These are phyloP conservation scores for Diglossa brunneiventris DNA, from an alignment of 2,113 vertebrate species.

Conservation along the genomic window DNA sequence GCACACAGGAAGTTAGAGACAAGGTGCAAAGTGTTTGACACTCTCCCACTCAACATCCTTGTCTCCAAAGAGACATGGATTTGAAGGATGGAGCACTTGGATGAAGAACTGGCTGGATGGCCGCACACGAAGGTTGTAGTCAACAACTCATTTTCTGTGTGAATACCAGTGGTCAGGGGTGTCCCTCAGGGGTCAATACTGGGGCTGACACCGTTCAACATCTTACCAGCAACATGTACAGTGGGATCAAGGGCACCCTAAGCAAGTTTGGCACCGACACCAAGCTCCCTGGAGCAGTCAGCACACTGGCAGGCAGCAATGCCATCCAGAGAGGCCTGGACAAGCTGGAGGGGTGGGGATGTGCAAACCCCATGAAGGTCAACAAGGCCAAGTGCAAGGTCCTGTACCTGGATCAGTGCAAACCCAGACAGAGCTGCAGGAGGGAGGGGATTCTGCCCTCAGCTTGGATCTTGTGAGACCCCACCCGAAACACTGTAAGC, in stretches of 20 bases:
- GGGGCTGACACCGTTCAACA: not conserved
- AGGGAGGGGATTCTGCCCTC: not conserved
- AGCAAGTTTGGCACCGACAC: not conserved
- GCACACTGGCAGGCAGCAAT: fast-evolving
- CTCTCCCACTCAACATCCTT: too few relatives aligned
- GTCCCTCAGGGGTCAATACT: too few relatives aligned
- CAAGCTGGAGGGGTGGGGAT: not conserved
- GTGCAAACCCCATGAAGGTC: too few relatives aligned
- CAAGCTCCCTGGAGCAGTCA: not conserved
- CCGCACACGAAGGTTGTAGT: not conserved
- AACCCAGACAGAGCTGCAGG: not conserved
- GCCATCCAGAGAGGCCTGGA: not conserved
- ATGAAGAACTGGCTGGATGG: not conserved
- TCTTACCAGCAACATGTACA: fast-evolving
- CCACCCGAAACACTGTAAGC: not conserved
- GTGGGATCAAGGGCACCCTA: not conserved
- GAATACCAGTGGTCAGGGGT: not conserved
- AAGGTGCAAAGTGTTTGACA: not conserved
- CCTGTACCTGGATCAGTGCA: not conserved
- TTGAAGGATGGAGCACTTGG: not conserved
- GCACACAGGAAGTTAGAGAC: fast-evolving
- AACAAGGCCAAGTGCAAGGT: not conserved
- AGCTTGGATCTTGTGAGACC: not conserved
- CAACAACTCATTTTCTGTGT: not conserved
- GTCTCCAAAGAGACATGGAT: not conserved